Conservation (phyloP, 2,113 vertebrate genomes). For the Silurus glanis region DNA sequence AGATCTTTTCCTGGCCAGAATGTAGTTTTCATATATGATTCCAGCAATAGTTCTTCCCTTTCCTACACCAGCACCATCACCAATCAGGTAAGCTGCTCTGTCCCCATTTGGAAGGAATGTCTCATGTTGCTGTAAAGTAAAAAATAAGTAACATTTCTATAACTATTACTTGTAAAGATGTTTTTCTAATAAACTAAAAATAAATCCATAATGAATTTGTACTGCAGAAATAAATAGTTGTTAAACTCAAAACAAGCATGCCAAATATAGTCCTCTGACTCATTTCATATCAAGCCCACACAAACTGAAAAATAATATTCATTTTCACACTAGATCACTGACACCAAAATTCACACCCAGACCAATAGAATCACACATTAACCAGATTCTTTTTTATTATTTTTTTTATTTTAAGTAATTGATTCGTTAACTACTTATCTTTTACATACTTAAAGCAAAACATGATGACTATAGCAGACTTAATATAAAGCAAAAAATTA, state of each 20-base stretch:
- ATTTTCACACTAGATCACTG: background rate
- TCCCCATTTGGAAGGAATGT: conserved; percentile 95
- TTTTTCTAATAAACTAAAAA: background rate
- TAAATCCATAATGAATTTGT: background rate
- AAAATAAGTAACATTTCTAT: conserved; percentile 25
- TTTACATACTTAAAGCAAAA: background rate
- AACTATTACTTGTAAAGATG: background rate
- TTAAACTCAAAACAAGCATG: background rate
- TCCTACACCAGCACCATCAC: conserved; percentile 95
- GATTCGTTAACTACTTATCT: background rate
- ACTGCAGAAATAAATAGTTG: background rate
- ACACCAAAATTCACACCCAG: background rate
- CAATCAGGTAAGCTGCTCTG: conserved; percentile 94
- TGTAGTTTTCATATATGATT: conserved; percentile 97
- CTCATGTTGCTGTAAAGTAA: conserved; percentile 89
- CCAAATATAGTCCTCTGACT: background rate
- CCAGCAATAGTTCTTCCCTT: conserved; percentile 98
- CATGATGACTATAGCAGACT: too few relatives aligned
- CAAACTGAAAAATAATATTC: background rate
- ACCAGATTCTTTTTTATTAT: too few relatives aligned
- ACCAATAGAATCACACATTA: background rate
- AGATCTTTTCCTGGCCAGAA: conserved; percentile 93
- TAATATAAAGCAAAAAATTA: background rate
- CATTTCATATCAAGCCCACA: background rate
- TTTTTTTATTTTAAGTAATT: too few relatives aligned